phyloP scores from a whole-genome alignment of 2,888 invertebrate genomes.

The Cryptocephalus moraei region DNA sequence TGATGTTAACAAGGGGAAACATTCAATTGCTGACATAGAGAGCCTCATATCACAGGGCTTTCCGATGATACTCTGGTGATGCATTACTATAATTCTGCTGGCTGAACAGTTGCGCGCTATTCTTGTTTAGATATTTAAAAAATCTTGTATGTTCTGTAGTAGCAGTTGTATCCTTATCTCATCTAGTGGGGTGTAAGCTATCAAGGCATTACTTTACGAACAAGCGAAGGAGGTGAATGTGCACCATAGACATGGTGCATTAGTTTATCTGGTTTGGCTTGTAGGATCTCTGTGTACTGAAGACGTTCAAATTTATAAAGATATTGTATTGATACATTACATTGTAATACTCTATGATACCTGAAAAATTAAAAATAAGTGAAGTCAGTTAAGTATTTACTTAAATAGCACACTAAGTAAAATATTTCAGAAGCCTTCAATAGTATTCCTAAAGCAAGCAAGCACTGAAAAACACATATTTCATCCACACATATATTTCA shows the following conservation, averaged over 20 bases:
- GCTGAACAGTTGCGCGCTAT: constrained; percentile 68
- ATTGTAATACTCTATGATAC: constrained; percentile 90
- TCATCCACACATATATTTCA: too few species aligned
- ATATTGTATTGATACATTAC: constrained; percentile 79
- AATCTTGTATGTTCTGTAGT: constrained; percentile 77
- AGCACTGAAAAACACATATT: too few species aligned
- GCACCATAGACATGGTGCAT: constrained; percentile 83
- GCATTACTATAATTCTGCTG: constrained; percentile 79
- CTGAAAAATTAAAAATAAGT: constrained; percentile 8
- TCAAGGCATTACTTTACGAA: constrained; percentile 79
- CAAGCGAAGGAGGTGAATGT: constrained; percentile 76
- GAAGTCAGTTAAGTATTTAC: background rate
- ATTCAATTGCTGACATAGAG: background rate
- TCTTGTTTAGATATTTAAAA: constrained; percentile 76
- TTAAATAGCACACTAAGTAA: too few species aligned
- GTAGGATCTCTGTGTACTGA: constrained; percentile 76
- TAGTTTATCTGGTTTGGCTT: constrained; percentile 65
- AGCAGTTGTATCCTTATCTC: constrained; percentile 82
- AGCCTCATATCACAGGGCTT: constrained; percentile 42
- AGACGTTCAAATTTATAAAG: constrained; percentile 90
- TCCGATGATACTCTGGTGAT: constrained; percentile 80
- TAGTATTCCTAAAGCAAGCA: too few species aligned
- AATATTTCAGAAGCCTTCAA: too few species aligned
- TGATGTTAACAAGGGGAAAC: background rate
- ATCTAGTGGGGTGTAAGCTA: constrained; percentile 82